Base-by-base conservation (phyloP, 2,797 vertebrate species). In the Enoplosus armatus region DNA sequence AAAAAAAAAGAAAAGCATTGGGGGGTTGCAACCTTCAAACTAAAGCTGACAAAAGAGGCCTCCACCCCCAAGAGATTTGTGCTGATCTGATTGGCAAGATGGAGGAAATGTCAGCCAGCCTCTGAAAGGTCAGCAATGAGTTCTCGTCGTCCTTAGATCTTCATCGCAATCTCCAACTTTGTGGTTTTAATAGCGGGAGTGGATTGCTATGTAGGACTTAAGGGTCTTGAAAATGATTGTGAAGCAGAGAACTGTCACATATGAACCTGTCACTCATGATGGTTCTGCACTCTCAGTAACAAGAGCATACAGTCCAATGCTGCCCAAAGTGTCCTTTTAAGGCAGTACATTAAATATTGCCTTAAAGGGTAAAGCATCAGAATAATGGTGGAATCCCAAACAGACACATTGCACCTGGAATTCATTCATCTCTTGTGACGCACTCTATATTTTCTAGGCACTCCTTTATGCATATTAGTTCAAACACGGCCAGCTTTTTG, bases 21-120 rank as follows among this genome's bases (percentile, higher is more conserved):
- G 48, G 26, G 11, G 51, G 22, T 47, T 68, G 18, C 63, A 71
- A 74, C 64, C 29, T 53, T 70, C 50, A 81, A 68, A 80, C 43
- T 61, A 14, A 68, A 79, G 29, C 69, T 74, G 66, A 64, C 48
- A 33, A 35, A 65, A 60, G 66, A 54, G 20, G 56, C 65, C 66
- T 60, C 56, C 33, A 8, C 51, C 75, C 58, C 20, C n/a, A 27
- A 64, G 80, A 82, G 47, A 81, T 80, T 87, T 78, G 55, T 61
- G 56, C 64, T 80, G 75, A 90, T 88, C 82, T 75, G 65, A 86
- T 84, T 80, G 82, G 73, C 26, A 55, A 72, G 77, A 77, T 80
- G 73, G 63, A 60, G 35, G 35, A 87, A 82, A 88, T 86, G 86
- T 87, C 84, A 84, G 59, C 62, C 65, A 47, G 66, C 51, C 77